These are phyloP conservation scores for Enteromius anoplus DNA, from an alignment of 2,797 vertebrate genomes.

Conservation along the genomic window DNA sequence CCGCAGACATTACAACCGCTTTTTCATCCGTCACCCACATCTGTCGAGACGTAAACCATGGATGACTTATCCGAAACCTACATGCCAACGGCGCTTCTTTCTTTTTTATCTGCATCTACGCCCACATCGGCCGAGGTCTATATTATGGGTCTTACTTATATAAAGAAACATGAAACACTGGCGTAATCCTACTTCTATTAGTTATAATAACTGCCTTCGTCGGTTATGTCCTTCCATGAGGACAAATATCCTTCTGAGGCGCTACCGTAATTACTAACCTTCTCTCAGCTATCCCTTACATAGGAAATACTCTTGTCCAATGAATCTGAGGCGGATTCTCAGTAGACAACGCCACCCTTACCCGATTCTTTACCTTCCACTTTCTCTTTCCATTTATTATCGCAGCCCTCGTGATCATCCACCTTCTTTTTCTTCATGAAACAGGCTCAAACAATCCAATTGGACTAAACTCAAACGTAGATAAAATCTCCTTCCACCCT, in stretches of 20 bases:
- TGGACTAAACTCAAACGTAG: background rate
- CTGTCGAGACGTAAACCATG: too few species aligned
- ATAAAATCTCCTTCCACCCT: conserved; percentile 68
- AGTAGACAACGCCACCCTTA: conserved; percentile 64
- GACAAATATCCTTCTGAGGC: conserved; percentile 70
- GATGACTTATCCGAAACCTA: too few species aligned
- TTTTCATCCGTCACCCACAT: too few species aligned
- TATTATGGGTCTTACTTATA: too few species aligned
- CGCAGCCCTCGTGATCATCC: accelerated
- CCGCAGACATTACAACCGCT: too few species aligned
- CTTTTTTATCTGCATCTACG: too few species aligned
- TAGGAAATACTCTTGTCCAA: accelerated
- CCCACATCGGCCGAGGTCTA: too few species aligned
- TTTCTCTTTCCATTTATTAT: conserved; percentile 55
- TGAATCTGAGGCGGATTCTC: conserved; percentile 70
- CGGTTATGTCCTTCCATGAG: conserved; percentile 60
- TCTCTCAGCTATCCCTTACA: background rate
- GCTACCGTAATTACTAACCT: conserved; percentile 64
- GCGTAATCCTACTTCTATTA: background rate
- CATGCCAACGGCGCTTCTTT: too few species aligned
- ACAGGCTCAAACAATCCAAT: conserved; percentile 61
- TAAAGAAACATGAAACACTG: conserved; percentile 67
- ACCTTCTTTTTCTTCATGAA: conserved; percentile 62
- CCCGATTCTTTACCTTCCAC: conserved; percentile 64
- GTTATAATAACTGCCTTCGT: conserved; percentile 68